Percentiles rank a stretch among this genome's conserved stretches.
phyloP scores from a whole-genome alignment of 2,888 invertebrate species.

The Auanema sp. region DNA sequence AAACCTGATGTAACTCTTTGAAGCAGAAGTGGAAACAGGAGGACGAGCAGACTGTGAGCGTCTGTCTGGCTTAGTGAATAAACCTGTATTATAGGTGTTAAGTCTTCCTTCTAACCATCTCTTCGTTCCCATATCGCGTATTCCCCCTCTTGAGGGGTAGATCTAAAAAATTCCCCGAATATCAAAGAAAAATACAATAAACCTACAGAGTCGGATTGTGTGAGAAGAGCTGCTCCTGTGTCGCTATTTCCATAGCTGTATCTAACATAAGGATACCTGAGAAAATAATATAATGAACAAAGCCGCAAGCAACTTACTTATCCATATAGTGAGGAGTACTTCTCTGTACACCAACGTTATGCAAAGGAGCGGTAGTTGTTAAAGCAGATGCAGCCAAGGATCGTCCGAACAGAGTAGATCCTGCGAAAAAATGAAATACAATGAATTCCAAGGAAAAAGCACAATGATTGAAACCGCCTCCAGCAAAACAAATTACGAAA shows the following conservation, averaged over 20 bases:
- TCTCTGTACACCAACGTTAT: slow-evolving; percentile 61
- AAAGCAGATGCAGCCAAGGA: slow-evolving; percentile 54
- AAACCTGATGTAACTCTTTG: slow-evolving; percentile 54
- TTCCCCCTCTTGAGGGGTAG: slow-evolving; percentile 43
- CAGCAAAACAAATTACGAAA: no score
- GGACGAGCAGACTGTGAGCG: slow-evolving; percentile 51
- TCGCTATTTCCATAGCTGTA: slow-evolving; percentile 53
- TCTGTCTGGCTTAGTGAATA: slow-evolving; percentile 53
- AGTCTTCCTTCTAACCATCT: slow-evolving; percentile 62
- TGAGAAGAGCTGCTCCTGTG: slow-evolving; percentile 49
- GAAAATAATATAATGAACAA: not conserved
- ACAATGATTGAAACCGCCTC: no score
- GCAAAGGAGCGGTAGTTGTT: slow-evolving; percentile 56
- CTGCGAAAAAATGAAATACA: slow-evolving; percentile 20
- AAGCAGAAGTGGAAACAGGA: slow-evolving; percentile 30
- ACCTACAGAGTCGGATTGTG: slow-evolving; percentile 57
- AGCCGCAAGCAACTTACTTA: slow-evolving; percentile 37
- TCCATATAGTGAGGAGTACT: slow-evolving; percentile 59
- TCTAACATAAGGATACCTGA: slow-evolving; percentile 56
- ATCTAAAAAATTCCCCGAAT: slow-evolving; percentile 27
- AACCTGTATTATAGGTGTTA: slow-evolving; percentile 57
- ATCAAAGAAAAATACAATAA: not conserved
- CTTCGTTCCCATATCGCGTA: slow-evolving; percentile 61
- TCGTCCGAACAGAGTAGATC: slow-evolving; percentile 58
- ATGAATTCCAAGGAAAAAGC: no score